phyloP scores from a whole-genome alignment of 2,797 vertebrate genomes.

The Nannoperca australis region DNA sequence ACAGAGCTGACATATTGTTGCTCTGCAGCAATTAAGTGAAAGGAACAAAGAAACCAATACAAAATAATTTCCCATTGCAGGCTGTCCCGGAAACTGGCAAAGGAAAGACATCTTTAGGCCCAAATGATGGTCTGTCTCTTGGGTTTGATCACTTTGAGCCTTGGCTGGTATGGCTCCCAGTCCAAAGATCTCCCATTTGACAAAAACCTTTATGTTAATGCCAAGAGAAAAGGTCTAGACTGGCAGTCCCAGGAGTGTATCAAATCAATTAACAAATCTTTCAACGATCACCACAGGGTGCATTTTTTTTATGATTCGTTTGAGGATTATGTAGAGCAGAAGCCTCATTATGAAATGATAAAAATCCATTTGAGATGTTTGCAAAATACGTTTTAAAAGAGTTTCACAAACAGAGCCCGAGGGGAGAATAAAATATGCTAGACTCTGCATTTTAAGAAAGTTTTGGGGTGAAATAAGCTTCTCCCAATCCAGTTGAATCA shows the following conservation, averaged over 20 bases:
- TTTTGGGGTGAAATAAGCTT: slow-evolving; percentile 39
- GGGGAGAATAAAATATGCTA: slow-evolving; percentile 45
- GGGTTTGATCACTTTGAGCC: slow-evolving; percentile 51
- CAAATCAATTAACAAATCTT: slow-evolving; percentile 58
- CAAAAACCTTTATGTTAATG: slow-evolving; percentile 49
- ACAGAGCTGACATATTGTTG: slow-evolving; percentile 60
- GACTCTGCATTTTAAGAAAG: slow-evolving; percentile 55
- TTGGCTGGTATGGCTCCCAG: slow-evolving; percentile 39
- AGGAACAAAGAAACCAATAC: slow-evolving; percentile 72
- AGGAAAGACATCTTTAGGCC: slow-evolving; percentile 59
- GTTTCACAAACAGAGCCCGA: slow-evolving; percentile 33
- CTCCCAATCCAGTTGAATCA: slow-evolving; percentile 49
- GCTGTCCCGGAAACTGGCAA: slow-evolving; percentile 59
- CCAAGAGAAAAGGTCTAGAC: slow-evolving; percentile 38
- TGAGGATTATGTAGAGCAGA: slow-evolving; percentile 16
- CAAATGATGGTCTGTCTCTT: slow-evolving; percentile 55
- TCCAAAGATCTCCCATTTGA: slow-evolving; percentile 44
- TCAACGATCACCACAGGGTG: slow-evolving; percentile 27
- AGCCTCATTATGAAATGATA: slow-evolving; percentile 38
- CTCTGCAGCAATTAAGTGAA: slow-evolving; percentile 69
- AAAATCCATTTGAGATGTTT: slow-evolving; percentile 42
- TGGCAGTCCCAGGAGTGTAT: slow-evolving; percentile 33
- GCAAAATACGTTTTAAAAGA: slow-evolving; percentile 29
- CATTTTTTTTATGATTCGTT: slow-evolving; percentile 32
- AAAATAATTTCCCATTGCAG: slow-evolving; percentile 64